Evolutionary conservation across 2,888 invertebrate genomes (phyloP), one percentile per base, ranked within the genome.

Genomic region (Smittia sp.): DNA sequence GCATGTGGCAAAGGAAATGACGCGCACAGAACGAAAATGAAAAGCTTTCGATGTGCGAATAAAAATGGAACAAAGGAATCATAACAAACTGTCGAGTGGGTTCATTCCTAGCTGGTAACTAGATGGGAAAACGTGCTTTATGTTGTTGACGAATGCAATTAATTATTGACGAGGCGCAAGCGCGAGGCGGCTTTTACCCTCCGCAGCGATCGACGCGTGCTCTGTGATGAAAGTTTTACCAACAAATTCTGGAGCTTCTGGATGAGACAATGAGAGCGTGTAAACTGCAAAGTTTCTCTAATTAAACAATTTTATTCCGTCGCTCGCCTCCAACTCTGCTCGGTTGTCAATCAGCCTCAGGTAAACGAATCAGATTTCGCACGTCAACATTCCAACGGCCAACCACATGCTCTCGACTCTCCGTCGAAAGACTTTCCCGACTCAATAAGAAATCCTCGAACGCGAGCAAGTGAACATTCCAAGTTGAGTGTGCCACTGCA

Each of bases 401-500:
- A 68, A 52, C 32, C 54, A 70, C 54, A 54, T 70, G 69, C 54
- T 70, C 69, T 70, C 46, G 32, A 9, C 22, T 41, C 18, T 54
- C 54, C 46, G 22, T 3, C 22, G 32, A 32, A 9, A 32, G 9
- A 6, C 32, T 32, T 32, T 32, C 32, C 32, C 32, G 9, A 32
- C 39, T 2, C 20, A 46, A 38, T 46, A 24, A n/a, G n/a, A 68
- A 68, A 24, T 15, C 32, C 46, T 46, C 41, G 24, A 68, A 68
- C 68, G n/a, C n/a, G 68, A 39, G 58, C 9, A 18, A 58, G 58
- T 58, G 58, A 20, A 22, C 58, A 22, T 58, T 58, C 22, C 13
- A 58, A 58, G 11, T 46, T 68, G 68, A 68, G 70, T 72, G 46
- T 52, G 22, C 27, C 27, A 67, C 9, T 67, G 66, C 68, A 68